Base-by-base conservation (phyloP, 1,140 invertebrate species). In the Heliconius melpomene region DNA sequence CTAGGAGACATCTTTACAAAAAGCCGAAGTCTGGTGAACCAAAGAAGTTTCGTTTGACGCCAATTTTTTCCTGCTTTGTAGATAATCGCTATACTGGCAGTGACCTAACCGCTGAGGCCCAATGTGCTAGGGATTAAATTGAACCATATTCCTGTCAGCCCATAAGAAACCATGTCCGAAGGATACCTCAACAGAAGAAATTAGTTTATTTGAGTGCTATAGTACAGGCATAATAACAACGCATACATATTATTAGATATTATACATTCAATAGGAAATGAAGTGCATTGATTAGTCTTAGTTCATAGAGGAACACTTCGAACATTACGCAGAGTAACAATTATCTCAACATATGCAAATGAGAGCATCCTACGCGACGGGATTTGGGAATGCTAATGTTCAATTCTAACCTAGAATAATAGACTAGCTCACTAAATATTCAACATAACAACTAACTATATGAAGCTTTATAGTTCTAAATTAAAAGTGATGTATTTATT, bases 401-500 rank as follows among this genome's bases (percentile, higher is more conserved):
- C 60, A 66, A 66, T 66, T 66, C 60, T 66, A 66, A 66, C 60
- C 60, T 66, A 66, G 60, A 66, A 66, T 66, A 66, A 66, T 66
- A 66, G 60, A 66, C 60, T 66, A 66, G 23, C 9, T 29, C 60
- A 66, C 60, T 66, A 66, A 26, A 66, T 66, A 66, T 29, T 66
- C 60, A 29, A 66, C n/a, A 66, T 66, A 26, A 66, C 26, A 66
- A 23, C 60, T 3, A 66, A 23, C 60, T 57, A 1, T 57, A n/a
- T 26, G 60, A 3, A 66, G 60, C 3, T 16, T 66, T 66, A 11
- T 66, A 26, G 23, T 26, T 66, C 60, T 66, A 29, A 23, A 66
- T 66, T 11, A 66, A 29, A 26, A 29, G 60, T 6, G 0, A 29
- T 23, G 23, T 29, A 16, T 13, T 26, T 13, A 29, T 66, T 46